Base-by-base conservation (phyloP, 2,113 vertebrate genomes). In the Craseonycteris thonglongyai region DNA sequence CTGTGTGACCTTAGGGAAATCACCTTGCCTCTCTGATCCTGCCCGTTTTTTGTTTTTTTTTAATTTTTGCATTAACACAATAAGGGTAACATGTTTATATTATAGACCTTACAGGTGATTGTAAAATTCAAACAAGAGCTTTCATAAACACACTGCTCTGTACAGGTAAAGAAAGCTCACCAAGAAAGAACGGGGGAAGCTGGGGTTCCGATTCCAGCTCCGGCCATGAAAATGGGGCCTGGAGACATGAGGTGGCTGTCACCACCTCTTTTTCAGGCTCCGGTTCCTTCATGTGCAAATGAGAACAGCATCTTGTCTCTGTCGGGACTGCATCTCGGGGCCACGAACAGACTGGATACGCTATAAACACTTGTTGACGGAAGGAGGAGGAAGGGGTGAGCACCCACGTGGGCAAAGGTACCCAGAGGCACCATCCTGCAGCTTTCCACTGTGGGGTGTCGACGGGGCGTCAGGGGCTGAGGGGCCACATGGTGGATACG, bases 41-140 rank as follows among this genome's bases (percentile, higher is more conserved):
- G 26, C 35, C 74, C 13, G 7, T 75, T 51, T 72, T 72, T 13
- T 54, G 40, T 21, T 3, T 61, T 40, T 24, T 16, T 38, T 38
- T 40, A 1, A 5, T 61, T 58, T 45, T 74, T 75, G 28, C 66
- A 54, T 38, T 30, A 65, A 6, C 84, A 74, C 68, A 58, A 33
- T 78, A 10, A 87, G 4, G 54, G 21, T 22, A 54, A 42, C n/a
- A 12, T 30, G 3, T 54, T 18, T 88, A 42, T 26, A 38, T 21
- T 24, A 8, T 0, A 6, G 2, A 21, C 33, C 51, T 35, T 54
- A 26, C 12, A 13, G 33, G 10, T 0, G 30, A 30, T 1, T 68
- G 59, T 45, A 28, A 93, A 38, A 84, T 49, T 51, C 71, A 83
- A 21, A 56, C 7, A 14, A 85, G 45, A n/a, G 9, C 9, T 40